Base-by-base conservation (phyloP, 1,140 invertebrate species). In the Philaenus spumarius region DNA sequence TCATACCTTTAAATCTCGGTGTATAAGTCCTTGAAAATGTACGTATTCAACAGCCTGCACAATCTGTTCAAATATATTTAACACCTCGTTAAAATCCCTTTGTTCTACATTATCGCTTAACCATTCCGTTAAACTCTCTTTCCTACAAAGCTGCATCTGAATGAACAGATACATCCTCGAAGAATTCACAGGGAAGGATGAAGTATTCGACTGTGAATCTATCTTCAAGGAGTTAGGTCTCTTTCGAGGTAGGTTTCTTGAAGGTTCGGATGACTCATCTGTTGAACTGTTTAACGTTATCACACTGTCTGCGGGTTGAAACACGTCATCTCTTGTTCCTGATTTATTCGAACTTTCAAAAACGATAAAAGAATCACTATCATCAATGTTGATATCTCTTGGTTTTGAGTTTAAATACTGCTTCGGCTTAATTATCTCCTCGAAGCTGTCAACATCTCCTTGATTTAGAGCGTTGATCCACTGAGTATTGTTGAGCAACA, bases 91-190 rank as follows among this genome's bases (percentile, higher is more conserved):
- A 35, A 71, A 64, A 67, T 84, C 67, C 48, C 81, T 66, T 5
- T 67, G 35, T 22, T 48, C 61, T 35, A 73, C 75, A 63, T 77
- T 73, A 12, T 75, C 74, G 46, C 77, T 73, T 2, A 98, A 72
- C 95, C 95, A 98, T 62, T 97, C 93, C 66, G 87, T 84, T 6
- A 98, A 75, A 63, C 89, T 96, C 56, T 94, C 84, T 65, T 87
- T 85, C 47, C 83, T 81, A 69, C 95, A 98, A 42, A 98, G 71
- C 73, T 98, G 93, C 95, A 98, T 98, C 73, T 98, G 94, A 69
- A 98, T 97, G 67, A 95, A 97, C 1, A 98, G 77, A 72, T 60
- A 69, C 35, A 67, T 64, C 61, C 60, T 62, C 1, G 58, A 59
- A 17, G 55, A 47, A 15, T 20, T 20, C 2, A 11, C 11, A 26